Conservation (phyloP, 2,888 invertebrate species). For the Eulithis prunata region DNA sequence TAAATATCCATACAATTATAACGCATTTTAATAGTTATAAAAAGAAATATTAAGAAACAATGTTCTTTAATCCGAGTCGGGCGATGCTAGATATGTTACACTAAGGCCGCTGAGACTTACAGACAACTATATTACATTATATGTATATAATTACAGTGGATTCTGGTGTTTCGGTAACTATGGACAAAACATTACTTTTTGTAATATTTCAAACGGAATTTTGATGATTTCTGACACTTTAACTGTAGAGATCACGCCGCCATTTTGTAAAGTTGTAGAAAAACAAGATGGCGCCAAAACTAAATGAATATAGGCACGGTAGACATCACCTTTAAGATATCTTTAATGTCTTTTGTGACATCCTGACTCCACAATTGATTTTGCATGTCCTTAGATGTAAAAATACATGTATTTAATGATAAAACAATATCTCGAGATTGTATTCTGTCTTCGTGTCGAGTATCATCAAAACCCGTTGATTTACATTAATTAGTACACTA, state of each 20-base stretch:
- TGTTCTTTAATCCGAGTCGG: neutral
- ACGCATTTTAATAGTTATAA: too few relatives aligned
- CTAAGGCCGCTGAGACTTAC: conserved; percentile 28
- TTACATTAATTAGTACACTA: conserved; percentile 18
- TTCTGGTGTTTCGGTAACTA: conserved; percentile 31
- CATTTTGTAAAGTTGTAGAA: neutral
- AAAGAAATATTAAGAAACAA: neutral
- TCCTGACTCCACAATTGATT: too few relatives aligned
- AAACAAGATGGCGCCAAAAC: conserved; percentile 7
- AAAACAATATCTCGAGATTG: neutral
- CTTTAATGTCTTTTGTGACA: too few relatives aligned
- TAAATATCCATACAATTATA: too few relatives aligned
- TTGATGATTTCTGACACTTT: conserved; percentile 14
- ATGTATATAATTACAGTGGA: conserved; percentile 4
- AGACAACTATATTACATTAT: conserved; percentile 11
- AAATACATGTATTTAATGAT: too few relatives aligned
- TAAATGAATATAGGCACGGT: too few relatives aligned
- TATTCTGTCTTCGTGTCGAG: neutral
- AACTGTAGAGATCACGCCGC: neutral
- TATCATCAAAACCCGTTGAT: conserved; percentile 20
- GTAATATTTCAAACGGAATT: neutral
- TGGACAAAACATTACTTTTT: conserved; percentile 15
- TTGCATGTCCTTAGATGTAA: too few relatives aligned
- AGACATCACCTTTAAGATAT: too few relatives aligned
- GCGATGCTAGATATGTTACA: conserved; percentile 22